These are phyloP conservation scores for Magallana angulata DNA, from an alignment of 1,140 invertebrate species.

Conservation along the genomic window DNA sequence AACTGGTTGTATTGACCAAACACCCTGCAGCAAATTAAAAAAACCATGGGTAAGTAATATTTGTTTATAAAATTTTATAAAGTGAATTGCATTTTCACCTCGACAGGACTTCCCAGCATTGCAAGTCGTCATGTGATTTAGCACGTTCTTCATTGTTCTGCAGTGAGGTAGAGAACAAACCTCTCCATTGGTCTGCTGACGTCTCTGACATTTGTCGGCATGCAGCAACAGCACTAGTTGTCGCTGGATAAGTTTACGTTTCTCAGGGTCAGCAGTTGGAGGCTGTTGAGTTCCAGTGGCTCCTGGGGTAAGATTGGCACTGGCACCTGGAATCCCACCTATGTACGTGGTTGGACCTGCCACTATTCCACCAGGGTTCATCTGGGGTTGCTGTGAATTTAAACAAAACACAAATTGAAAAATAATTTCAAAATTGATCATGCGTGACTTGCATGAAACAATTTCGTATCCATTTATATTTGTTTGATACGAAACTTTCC, in stretches of 20 bases:
- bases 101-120: slow-evolving; percentile 87
- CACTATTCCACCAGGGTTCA: slow-evolving; percentile 34
- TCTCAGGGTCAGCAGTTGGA: slow-evolving; percentile 92
- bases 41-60: too few relatives aligned
- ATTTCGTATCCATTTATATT: too few relatives aligned
- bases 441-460: too few relatives aligned
- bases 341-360: slow-evolving; percentile 15
- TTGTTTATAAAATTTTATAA: too few relatives aligned
- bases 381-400: slow-evolving; percentile 27
- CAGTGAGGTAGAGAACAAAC: slow-evolving; percentile 95
- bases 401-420: neutral
- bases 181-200: slow-evolving; percentile 84
- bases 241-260: slow-evolving; percentile 99
- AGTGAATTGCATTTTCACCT: slow-evolving; percentile 65
- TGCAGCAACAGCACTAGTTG: slow-evolving; percentile 97
- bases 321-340: slow-evolving; percentile 29
- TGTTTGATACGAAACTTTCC: too few relatives aligned
- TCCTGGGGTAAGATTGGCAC: slow-evolving; percentile 27
- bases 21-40: too few relatives aligned
- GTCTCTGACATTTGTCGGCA: slow-evolving; percentile 98
- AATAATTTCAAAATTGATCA: too few relatives aligned
- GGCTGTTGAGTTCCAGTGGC: slow-evolving; percentile 56
- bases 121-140: slow-evolving; percentile 99
- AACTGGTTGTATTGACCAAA: too few relatives aligned
- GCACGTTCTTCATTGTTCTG: slow-evolving; percentile 99